Evolutionary conservation across 92 coral and sea anemone species (phyloP).

Genomic region (Desmophyllum pertusum): DNA sequence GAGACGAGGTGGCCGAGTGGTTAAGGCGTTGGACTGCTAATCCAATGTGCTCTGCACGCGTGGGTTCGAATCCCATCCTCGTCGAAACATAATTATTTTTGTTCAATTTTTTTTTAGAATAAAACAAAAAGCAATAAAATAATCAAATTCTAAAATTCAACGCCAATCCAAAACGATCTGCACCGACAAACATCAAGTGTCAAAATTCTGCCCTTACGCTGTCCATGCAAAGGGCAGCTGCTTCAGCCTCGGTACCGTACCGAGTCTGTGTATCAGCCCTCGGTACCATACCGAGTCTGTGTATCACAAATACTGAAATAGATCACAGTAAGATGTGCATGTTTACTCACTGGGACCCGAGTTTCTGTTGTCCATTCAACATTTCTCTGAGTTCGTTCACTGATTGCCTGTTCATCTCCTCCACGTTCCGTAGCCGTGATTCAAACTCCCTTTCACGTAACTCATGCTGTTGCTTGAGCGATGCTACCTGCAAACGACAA

Average conservation of each 20-base stretch:
- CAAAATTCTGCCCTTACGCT: too few relatives aligned
- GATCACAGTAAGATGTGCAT: too few relatives aligned
- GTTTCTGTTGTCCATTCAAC: conserved; percentile 91
- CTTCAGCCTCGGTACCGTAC: too few relatives aligned
- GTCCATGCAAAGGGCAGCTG: too few relatives aligned
- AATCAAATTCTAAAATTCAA: too few relatives aligned
- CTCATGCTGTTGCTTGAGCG: conserved; percentile 78
- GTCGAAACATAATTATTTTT: conserved; percentile 28
- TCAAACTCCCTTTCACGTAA: conserved; percentile 88
- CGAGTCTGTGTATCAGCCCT: too few relatives aligned
- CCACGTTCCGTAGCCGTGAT: conserved; percentile 77
- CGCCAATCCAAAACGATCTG: too few relatives aligned
- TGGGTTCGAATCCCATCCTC: conserved; percentile 96
- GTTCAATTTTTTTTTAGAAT: neutral
- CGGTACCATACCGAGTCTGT: too few relatives aligned
- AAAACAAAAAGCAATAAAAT: too few relatives aligned
- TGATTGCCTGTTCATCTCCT: conserved; percentile 90
- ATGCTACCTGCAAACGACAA: conserved; percentile 65
- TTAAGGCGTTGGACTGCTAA: conserved; percentile 82
- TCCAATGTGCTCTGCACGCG: conserved; percentile 98
- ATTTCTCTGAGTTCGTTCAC: conserved; percentile 95
- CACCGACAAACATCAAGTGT: too few relatives aligned
- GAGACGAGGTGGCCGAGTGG: conserved; percentile 71
- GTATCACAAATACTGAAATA: too few relatives aligned
- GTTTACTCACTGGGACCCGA: conserved; percentile 87